Base-by-base conservation (phyloP, 2,888 invertebrate genomes). In the Drosophila austrosaltans region DNA sequence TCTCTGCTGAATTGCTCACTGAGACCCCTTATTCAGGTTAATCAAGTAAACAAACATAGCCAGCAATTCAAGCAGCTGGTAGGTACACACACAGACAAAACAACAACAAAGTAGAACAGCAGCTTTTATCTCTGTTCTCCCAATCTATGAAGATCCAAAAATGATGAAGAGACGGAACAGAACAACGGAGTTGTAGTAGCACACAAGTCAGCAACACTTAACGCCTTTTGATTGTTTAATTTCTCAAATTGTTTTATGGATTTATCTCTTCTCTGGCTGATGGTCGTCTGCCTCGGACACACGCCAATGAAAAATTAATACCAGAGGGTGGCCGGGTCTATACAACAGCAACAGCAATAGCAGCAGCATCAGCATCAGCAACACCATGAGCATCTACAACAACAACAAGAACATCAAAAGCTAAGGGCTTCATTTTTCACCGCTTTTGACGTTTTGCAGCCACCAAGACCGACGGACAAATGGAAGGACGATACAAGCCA, bases 201-300 rank as follows among this genome's bases (percentile, higher is more conserved):
- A 69, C 67, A 76, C 72, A 87, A 88, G 88, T 79, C 82, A 79
- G 84, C 73, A 81, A 79, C 80, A 89, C 89, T 86, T 86, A 86
- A 86, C 85, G 89, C 87, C 89, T 87, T 87, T 87, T 86, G 89
- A 86, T 86, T 86, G 85, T 86, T 86, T 86, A 86, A 86, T 86
- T 89, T 86, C 85, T 89, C 85, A 86, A 86, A 86, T 86, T 86
- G 85, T 86, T 89, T 89, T 86, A 86, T 87, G 85, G 89, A 89
- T 89, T 86, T 86, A 86, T 86, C 87, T 73, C 77, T 75, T 72
- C 81, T 78, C 10, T 10, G 22, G 22, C 48, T 48, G 22, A 63
- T 25, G n/a, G 53, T 10, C 61, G 77, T 56, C 70, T 73, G 71
- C 61, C 53, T 66, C 53, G 72, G 75, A 70, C 80, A 80, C 79